phyloP scores from a whole-genome alignment of 2,888 invertebrate genomes.

The Panopea generosa region DNA sequence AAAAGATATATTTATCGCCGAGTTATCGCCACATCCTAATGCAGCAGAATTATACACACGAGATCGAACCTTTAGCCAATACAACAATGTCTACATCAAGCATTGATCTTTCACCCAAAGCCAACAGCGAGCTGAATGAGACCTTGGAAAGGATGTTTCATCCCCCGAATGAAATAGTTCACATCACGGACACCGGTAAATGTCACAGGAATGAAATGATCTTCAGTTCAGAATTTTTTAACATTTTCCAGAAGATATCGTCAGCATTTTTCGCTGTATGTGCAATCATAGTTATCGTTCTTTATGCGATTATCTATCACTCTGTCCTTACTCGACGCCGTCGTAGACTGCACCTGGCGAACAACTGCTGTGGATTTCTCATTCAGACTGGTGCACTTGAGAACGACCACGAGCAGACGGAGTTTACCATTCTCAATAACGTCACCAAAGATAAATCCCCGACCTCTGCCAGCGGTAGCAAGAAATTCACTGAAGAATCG shows the following conservation, averaged over 20 bases:
- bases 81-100: background rate
- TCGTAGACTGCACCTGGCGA: conserved; percentile 62
- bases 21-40: too few relatives aligned
- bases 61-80: background rate
- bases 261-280: conserved; percentile 80
- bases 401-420: conserved; percentile 63
- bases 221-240: conserved; percentile 56
- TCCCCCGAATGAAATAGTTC: background rate
- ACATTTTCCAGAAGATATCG: conserved; percentile 78
- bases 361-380: conserved; percentile 66
- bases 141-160: background rate
- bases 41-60: too few relatives aligned
- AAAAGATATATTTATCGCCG: background rate
- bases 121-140: background rate
- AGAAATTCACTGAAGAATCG: conserved; percentile 19
- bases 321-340: conserved; percentile 64
- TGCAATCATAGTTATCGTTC: conserved; percentile 80
- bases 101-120: background rate
- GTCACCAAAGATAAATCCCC: conserved; percentile 51
- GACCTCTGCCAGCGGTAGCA: conserved; percentile 23
- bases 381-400: conserved; percentile 47
- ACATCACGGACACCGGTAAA: conserved; percentile 28
- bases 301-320: conserved; percentile 82
- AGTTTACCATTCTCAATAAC: conserved; percentile 65
- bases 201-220: conserved; percentile 51